phyloP scores from a whole-genome alignment of 2,888 invertebrate species.

The Lepeophtheirus nordmannii region DNA sequence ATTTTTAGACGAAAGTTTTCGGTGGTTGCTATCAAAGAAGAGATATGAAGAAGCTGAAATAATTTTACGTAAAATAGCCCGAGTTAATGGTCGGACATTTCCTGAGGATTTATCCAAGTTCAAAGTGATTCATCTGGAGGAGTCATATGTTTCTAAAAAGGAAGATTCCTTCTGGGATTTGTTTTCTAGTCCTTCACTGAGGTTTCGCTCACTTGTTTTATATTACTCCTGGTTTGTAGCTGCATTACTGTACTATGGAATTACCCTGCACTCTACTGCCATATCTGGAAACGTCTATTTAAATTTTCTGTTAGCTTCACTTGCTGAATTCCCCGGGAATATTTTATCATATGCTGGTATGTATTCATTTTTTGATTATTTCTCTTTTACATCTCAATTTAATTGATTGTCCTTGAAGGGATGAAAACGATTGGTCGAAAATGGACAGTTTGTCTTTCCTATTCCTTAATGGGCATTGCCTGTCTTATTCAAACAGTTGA shows the following conservation, averaged over 20 bases:
- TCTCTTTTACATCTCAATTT: too few species aligned
- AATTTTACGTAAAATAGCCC: not conserved
- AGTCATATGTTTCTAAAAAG: not conserved
- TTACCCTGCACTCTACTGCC: not conserved
- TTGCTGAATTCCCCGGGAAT: not conserved
- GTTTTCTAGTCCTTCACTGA: not conserved
- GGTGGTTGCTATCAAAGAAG: constrained; percentile 55
- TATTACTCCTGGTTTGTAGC: not conserved
- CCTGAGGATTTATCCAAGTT: not conserved
- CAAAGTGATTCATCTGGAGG: not conserved
- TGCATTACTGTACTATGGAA: not conserved
- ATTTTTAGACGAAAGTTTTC: constrained; percentile 48
- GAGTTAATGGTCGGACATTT: not conserved
- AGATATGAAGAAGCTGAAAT: constrained; percentile 42
- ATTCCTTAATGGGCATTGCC: not conserved
- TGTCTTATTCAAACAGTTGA: not conserved
- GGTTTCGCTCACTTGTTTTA: not conserved
- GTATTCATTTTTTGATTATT: too few species aligned
- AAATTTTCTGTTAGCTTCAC: not conserved
- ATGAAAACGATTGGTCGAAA: constrained; percentile 2
- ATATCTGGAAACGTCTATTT: not conserved
- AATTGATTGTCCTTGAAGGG: not conserved
- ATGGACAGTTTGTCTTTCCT: not conserved
- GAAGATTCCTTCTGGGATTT: not conserved
- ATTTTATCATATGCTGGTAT: not conserved